Evolutionary conservation across 2,797 vertebrate species (phyloP), one percentile per base, ranked within the genome.

Genomic region (Pipistrellus pipistrellus): DNA sequence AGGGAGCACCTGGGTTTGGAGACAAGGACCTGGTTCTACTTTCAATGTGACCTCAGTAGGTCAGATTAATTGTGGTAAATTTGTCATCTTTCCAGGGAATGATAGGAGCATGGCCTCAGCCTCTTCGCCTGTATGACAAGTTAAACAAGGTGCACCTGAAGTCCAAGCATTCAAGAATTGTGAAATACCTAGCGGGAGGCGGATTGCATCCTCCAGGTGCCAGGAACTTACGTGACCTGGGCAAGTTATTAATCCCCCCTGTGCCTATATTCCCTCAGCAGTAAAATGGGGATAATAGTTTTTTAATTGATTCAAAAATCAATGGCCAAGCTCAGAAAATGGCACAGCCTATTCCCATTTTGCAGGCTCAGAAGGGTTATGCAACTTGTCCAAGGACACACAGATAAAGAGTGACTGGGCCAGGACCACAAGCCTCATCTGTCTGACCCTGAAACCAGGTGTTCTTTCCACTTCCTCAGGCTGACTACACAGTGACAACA

Each of bases 361-460:
- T 64, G 32, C 46, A 51, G 35, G 41, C 83, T 93, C 44, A 44
- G 44, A 81, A 92, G 44, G 51, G 62, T 27, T n/a, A 3, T 10
- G 15, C 6, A 6, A 8, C 59, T 81, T n/a, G 27, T 76, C 32
- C 44, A n/a, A 69, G 12, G 62, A 32, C 82, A 81, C 76, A 55
- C 12, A 55, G 64, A 53, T 53, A 44, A 4, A 23, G 2, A 2
- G 25, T 17, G 27, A 87, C 57, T 27, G 32, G 30, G 20, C 62
- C 53, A 77, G 57, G 66, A 78, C 21, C 88, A n/a, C 9, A 73
- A 25, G n/a, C 69, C 83, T 80, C 1, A 9, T 55, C 90, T 78
- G 84, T 44, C 71, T 78, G 81, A 85, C 44, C 66, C 73, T 68
- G 64, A 94, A 91, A 88, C n/a, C 80, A 87, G 75, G 88, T 44